A percentile compares a stretch with the other conserved stretches of the same genome.
These are phyloP conservation scores for Fregata magnificens DNA, from an alignment of 2,113 vertebrate genomes.

Conservation along the genomic window DNA sequence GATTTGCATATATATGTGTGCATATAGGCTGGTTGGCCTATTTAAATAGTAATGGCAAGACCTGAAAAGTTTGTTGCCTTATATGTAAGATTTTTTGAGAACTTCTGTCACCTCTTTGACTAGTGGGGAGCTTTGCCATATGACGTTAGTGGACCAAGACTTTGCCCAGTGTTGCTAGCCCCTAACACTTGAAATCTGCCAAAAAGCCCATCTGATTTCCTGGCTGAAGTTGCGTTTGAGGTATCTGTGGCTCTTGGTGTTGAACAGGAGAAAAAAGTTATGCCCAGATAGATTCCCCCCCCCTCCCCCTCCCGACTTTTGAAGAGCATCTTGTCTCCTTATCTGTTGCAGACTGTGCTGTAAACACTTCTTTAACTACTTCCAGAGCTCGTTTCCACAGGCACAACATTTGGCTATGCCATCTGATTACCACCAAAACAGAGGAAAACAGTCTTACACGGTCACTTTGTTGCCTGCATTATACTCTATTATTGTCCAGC, in stretches of 20 bases:
- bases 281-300: background rate
- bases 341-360: conserved; percentile 41
- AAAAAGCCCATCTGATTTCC: background rate
- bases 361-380: conserved; percentile 62
- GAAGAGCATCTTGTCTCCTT: conserved; percentile 50
- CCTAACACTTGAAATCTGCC: background rate
- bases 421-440: background rate
- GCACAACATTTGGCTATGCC: conserved; percentile 10
- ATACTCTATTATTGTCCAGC: background rate
- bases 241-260: background rate
- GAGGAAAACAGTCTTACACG: background rate
- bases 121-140: background rate
- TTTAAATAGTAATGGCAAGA: background rate
- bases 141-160: background rate
- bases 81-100: background rate
- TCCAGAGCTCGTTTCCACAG: conserved; percentile 52
- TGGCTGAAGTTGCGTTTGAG: background rate
- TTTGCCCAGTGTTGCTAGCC: background rate
- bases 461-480: background rate
- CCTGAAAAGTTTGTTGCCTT: background rate
- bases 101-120: background rate
- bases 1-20: background rate
- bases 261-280: background rate
- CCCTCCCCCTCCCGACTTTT: background rate
- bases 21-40: background rate